Evolutionary conservation across 2,113 vertebrate species (phyloP), one percentile per base, ranked within the genome.

Genomic region (Arothron firmamentum): DNA sequence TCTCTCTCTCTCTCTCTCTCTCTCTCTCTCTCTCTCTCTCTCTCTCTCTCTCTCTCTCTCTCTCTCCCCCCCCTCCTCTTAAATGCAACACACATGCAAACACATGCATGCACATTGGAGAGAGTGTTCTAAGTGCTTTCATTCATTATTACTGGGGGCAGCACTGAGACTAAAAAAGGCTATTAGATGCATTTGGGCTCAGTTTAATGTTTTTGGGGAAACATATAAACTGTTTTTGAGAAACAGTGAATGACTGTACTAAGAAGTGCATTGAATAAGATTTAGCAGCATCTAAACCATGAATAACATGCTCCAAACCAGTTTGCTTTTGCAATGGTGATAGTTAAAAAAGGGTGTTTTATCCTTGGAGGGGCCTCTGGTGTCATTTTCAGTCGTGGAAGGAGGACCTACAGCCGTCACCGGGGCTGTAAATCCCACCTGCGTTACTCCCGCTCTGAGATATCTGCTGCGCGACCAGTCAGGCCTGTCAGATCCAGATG

Each of bases 111-210:
- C n/a, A 21, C 61, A 75, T 85, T 76, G 87, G 83, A 82, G 76
- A 84, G 88, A 86, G 80, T 14, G 70, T 86, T 73, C 67, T 48
- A 73, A 78, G 67, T 76, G 78, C 81, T 85, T 89, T 85, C 79
- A 87, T 77, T 85, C 82, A 85, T 84, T 85, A 74, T 89, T 86
- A 87, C 74, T 75, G 75, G 82, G 79, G 80, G 77, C 73, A 65
- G 77, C 80, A 14, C 52, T 56, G 51, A 67, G 57, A 73, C 63
- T 5, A 80, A 69, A 53, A 38, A 67, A 74, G 78, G 83, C 87
- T 47, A 77, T 72, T 81, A 80, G 85, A 76, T 59, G 69, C 59
- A 76, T 77, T 83, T 62, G 63, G 25, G 65, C 47, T 64, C 57
- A 49, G 54, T 14, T 12, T 15, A 45, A 45, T 45, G 17, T 45